phyloP scores from a whole-genome alignment of 2,888 invertebrate genomes.

The Scrobipalpa costella region DNA sequence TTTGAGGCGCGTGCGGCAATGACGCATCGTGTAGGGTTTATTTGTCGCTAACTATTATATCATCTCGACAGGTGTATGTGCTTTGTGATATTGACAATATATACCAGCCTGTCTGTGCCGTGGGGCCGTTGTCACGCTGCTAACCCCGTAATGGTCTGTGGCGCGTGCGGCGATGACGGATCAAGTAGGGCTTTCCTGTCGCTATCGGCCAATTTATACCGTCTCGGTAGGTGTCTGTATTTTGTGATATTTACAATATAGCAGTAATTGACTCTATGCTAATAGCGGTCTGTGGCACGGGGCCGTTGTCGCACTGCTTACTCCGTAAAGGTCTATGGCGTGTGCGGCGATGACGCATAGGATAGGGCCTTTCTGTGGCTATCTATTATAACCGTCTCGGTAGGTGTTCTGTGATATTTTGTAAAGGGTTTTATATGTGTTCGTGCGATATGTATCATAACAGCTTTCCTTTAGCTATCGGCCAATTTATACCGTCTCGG shows the following conservation, averaged over 20 bases:
- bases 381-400: conserved; percentile 1
- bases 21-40: conserved; percentile 1
- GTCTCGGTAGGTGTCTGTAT: conserved; percentile 2
- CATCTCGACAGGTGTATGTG: neutral
- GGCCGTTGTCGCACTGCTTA: too few relatives aligned
- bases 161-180: conserved; percentile 2
- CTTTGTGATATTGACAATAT: neutral
- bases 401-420: neutral
- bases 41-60: neutral
- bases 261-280: too few relatives aligned
- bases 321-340: neutral
- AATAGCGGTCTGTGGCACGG: too few relatives aligned
- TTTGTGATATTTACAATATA: neutral
- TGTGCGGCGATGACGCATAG: neutral
- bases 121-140: too few relatives aligned
- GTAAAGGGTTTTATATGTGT: neutral
- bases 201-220: neutral
- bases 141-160: too few relatives aligned
- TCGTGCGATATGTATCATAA: neutral
- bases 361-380: neutral
- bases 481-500: conserved; percentile 1
- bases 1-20: neutral
- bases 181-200: conserved; percentile 6
- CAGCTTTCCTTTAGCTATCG: neutral
- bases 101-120: too few relatives aligned